Evolutionary conservation across 2,797 vertebrate genomes (phyloP).

Genomic region (Gymnoscopelus braueri): DNA sequence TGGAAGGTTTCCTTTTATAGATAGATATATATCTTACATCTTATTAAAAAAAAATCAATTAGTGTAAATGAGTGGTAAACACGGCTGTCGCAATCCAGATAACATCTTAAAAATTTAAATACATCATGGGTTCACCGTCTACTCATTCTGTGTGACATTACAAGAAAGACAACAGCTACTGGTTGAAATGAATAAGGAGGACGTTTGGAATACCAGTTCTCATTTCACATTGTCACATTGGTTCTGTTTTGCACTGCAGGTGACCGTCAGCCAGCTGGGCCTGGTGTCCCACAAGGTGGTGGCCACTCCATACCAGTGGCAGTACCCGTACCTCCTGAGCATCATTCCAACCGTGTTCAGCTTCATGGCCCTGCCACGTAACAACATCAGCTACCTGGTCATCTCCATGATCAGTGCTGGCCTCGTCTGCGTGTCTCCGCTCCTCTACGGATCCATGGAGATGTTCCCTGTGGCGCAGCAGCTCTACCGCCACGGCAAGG

Average conservation of each 20-base stretch:
- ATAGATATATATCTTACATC: too few relatives aligned
- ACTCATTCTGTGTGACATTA: neutral
- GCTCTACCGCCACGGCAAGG: constrained; percentile 93
- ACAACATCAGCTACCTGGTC: constrained; percentile 98
- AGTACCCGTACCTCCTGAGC: constrained; percentile 94
- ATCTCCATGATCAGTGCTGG: constrained; percentile 95
- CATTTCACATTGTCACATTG: constrained; percentile 36
- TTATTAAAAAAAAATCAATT: too few relatives aligned
- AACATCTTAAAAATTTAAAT: too few relatives aligned
- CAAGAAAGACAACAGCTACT: neutral
- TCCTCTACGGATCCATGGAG: constrained; percentile 96
- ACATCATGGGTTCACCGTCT: neutral
- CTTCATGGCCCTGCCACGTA: constrained; percentile 91
- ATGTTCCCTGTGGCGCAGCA: constrained; percentile 97
- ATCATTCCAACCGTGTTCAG: constrained; percentile 88
- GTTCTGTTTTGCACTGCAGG: constrained; percentile 71
- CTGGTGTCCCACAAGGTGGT: constrained; percentile 90
- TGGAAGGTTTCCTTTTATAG: too few relatives aligned
- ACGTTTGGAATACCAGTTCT: neutral
- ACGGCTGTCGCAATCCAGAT: too few relatives aligned
- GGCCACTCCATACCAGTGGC: constrained; percentile 95
- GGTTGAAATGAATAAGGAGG: neutral
- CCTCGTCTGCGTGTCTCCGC: constrained; percentile 91
- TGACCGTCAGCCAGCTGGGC: constrained; percentile 88
- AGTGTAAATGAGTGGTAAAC: too few relatives aligned